These are phyloP conservation scores for Orientallactaga bullata DNA, from an alignment of 2,113 vertebrate genomes.

Conservation along the genomic window DNA sequence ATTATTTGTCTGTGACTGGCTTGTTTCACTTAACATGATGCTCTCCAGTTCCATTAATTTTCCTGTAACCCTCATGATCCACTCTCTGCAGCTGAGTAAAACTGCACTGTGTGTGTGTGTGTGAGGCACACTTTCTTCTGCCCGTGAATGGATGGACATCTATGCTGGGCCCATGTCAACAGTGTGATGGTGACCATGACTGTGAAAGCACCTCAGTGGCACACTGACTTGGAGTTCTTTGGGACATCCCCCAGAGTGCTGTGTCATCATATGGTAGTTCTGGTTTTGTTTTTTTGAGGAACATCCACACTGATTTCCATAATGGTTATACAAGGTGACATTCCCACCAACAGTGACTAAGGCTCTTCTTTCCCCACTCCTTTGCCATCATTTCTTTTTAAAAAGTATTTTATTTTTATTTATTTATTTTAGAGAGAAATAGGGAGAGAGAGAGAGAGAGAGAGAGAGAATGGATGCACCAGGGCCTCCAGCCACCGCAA, in stretches of 20 bases:
- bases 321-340: neutral
- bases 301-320: neutral
- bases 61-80: neutral
- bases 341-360: too few relatives aligned
- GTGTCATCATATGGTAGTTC: neutral
- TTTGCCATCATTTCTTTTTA: neutral
- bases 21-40: neutral
- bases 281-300: neutral
- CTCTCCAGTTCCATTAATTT: neutral
- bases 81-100: neutral
- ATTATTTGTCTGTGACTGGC: neutral
- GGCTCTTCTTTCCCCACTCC: neutral
- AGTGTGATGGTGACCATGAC: too few relatives aligned
- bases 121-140: neutral
- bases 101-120: too few relatives aligned
- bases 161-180: neutral
- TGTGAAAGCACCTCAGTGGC: neutral
- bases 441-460: too few relatives aligned
- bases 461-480: too few relatives aligned
- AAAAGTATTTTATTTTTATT: too few relatives aligned
- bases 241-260: neutral
- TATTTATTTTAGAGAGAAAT: too few relatives aligned
- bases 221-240: neutral
- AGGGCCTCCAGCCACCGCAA: too few relatives aligned
- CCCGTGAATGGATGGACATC: neutral